Evolutionary conservation across 2,113 vertebrate species (phyloP), one percentile per base, ranked within the genome.

Genomic region (Podocnemis expansa): DNA sequence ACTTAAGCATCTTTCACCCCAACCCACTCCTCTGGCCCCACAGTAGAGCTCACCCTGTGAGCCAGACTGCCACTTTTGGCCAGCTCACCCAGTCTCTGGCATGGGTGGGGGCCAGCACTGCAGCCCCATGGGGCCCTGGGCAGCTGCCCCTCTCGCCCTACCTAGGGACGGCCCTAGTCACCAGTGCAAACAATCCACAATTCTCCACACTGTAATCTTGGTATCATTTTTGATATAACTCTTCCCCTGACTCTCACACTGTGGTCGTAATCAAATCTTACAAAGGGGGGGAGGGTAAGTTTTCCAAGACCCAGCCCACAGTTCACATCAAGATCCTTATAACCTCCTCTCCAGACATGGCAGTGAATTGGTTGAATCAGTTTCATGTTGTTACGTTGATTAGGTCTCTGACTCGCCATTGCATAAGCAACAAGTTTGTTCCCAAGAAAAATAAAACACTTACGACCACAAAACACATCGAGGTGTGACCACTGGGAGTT

Each of bases 401-500:
- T n/a, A n/a, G n/a, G n/a, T n/a, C n/a, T n/a, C n/a, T n/a, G 5
- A 22, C 9, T 22, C 9, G 0, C 0, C 31, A 41, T 84, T 29
- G 11, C 76, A 6, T 41, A 1, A 60, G 58, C 88, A 22, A 34
- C 73, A 55, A 21, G 29, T 80, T 2, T 0, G 0, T 1, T 75
- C 4, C 38, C 0, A 34, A 5, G 70, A 5, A 4, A 14, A 14
- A 43, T 0, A 38, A 80, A 75, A 43, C 22, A 83, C 97, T 96
- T 3, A 96, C 95, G 95, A 1, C 34, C 84, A 0, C 97, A 97
- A 1, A 97, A 84, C 2, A 80, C 88, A 0, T 0, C 8, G 12
- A 96, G 91, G 47, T 2, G 25, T 88, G 97, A 97, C 97, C 97
- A 97, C 49, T 55, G 89, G 10, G 89, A 91, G 89, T 88, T 97